phyloP scores from a whole-genome alignment of 2,797 vertebrate species.

The Coranthus polyacanthus region DNA sequence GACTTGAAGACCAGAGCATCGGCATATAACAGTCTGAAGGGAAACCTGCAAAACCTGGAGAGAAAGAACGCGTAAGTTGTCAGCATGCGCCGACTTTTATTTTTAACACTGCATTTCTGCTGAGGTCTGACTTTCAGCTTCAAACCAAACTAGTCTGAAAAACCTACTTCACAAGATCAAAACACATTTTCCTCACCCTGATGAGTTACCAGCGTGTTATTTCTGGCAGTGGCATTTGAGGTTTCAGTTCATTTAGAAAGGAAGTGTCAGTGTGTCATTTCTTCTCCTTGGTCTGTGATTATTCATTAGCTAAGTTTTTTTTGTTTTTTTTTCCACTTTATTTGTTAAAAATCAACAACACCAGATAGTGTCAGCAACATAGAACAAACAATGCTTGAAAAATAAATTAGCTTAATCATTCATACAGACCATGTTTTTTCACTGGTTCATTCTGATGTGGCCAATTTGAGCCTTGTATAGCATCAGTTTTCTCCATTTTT shows the following conservation, averaged over 20 bases:
- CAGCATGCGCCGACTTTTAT: background rate
- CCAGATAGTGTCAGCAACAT: too few species aligned
- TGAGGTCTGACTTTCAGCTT: background rate
- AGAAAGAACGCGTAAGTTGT: conserved; percentile 97
- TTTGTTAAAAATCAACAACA: too few species aligned
- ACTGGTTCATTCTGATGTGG: too few species aligned
- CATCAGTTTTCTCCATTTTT: too few species aligned
- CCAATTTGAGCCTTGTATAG: too few species aligned
- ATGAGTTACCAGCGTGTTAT: background rate
- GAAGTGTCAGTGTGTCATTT: background rate
- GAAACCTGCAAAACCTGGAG: conserved; percentile 97
- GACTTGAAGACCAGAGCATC: conserved; percentile 97
- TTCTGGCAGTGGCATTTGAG: too few species aligned
- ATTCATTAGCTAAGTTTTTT: background rate
- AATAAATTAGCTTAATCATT: too few species aligned
- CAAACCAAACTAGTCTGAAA: too few species aligned
- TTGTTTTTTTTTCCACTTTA: too few species aligned
- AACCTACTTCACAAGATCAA: background rate
- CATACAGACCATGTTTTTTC: too few species aligned
- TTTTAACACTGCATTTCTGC: background rate
- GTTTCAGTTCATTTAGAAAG: background rate
- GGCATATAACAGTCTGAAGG: conserved; percentile 97
- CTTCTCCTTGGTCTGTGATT: background rate
- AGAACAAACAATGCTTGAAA: too few species aligned
- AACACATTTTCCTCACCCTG: background rate